Evolutionary conservation across 1,140 invertebrate species (phyloP), one percentile per base, ranked within the genome.

Genomic region (honey bee (Apis mellifera)): DNA sequence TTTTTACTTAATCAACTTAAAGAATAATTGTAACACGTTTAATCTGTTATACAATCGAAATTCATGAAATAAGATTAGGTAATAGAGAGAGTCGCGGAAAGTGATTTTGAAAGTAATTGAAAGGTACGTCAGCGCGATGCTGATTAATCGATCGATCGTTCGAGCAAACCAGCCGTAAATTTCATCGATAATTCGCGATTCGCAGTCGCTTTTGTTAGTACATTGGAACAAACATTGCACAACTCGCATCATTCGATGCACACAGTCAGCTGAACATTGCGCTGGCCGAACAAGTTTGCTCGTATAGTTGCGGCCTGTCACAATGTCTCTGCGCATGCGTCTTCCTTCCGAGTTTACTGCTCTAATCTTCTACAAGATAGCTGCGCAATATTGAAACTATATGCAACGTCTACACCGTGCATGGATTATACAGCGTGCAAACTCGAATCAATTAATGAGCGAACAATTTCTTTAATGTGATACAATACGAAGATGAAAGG

Each of bases 211-310:
- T 65, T 9, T 60, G 32, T 26, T 52, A 9, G 26, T 76, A 59
- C 26, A 74, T 68, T 32, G 74, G 48, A 32, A 64, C 55, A 82
- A 82, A 82, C 79, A 68, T 57, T 68, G 84, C 70, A 66, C 73
- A 74, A 62, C 86, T 83, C 78, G 55, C 84, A 65, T 52, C 78
- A 54, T 60, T 72, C 59, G 65, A 66, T 42, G 70, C 64, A 71
- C 59, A 71, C 73, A 62, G 70, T 86, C 86, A 83, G 77, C 84
- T 23, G 71, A 80, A 86, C 80, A 78, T 73, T 83, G 50, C 66
- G 71, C 59, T 17, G 5, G 42, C 32, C 32, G 32, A 42, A 54
- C 42, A 84, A 83, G 84, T 86, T 86, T 73, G 65, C 60, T 79
- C 70, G 70, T 55, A 62, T 73, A 66, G 57, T 82, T 77, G 64